phyloP scores from a whole-genome alignment of 2,797 vertebrate species.

The Simalia tracyae region DNA sequence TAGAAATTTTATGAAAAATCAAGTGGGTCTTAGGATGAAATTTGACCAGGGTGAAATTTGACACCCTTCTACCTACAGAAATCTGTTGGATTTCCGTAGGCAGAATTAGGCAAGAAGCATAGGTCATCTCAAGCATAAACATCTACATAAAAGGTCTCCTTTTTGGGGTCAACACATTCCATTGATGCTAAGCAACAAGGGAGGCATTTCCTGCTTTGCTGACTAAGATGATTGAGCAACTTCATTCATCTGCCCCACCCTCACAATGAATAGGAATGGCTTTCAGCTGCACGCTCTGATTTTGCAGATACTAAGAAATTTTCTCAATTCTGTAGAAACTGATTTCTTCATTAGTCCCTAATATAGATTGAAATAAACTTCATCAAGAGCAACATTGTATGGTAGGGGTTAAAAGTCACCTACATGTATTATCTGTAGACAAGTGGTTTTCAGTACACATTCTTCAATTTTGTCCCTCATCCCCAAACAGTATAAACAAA shows the following conservation, averaged over 20 bases:
- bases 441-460: background rate
- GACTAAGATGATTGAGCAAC: background rate
- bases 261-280: too few species aligned
- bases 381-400: background rate
- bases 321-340: too few species aligned
- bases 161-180: background rate
- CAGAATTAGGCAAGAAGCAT: background rate
- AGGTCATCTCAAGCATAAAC: background rate
- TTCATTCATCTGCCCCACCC: background rate
- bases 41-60: background rate
- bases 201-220: background rate
- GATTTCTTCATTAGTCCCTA: background rate
- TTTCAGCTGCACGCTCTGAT: too few species aligned
- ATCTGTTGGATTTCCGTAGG: background rate
- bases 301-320: too few species aligned
- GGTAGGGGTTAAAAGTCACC: background rate
- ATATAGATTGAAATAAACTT: background rate
- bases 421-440: background rate
- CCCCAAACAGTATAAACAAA: background rate
- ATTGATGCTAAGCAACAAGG: background rate
- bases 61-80: too few species aligned
- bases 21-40: background rate
- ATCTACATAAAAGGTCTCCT: background rate
- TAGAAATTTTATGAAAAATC: too few species aligned
- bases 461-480: background rate